Base-by-base conservation (phyloP, 2,888 invertebrate species). In the Kuschelorhynchus macadamiae region DNA sequence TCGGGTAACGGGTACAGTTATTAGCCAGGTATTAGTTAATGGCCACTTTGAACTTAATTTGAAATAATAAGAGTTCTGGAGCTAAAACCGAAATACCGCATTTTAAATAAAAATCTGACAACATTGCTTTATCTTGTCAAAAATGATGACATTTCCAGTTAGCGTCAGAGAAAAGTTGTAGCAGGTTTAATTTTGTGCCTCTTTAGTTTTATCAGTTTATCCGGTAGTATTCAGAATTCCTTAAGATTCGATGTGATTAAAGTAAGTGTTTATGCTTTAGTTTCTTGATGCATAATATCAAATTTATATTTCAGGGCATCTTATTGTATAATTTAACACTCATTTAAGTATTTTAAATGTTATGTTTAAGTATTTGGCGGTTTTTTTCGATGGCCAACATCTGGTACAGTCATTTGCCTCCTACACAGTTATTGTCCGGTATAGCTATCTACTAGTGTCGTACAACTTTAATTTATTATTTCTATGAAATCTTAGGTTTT, bases 181-280 rank as follows among this genome's bases (percentile, higher is more conserved):
- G 25, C 25, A n/a, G n/a, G n/a, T n/a, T n/a, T n/a, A n/a, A n/a
- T n/a, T n/a, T n/a, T n/a, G n/a, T n/a, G n/a, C n/a, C n/a, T n/a
- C n/a, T 8, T 42, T 9, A n/a, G n/a, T n/a, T 42, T 16, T 12
- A 14, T 46, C 46, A 46, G 20, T 46, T 46, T 16, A 46, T 46
- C 11, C 14, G 4, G 46, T 9, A 46, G 14, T 46, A 46, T 16
- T 46, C 4, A n/a, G 46, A 46, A 46, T 14, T 46, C 17, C 46
- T 46, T 46, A 46, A 46, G 46, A 46, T 9, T 46, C 17, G 2
- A 16, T 46, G 46, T 46, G 8, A 7, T 46, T 46, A 46, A 9
- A 3, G 14, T 46, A 20, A 46, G 14, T 46, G 17, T 5, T 16
- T 16, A 42, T 14, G 42, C 12, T 42, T 42, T 42, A 42, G 20